Percentiles rank a stretch among this genome's conserved stretches.
Conservation (phyloP, 2,113 vertebrate genomes). For the Campylomormyrus numenius region DNA sequence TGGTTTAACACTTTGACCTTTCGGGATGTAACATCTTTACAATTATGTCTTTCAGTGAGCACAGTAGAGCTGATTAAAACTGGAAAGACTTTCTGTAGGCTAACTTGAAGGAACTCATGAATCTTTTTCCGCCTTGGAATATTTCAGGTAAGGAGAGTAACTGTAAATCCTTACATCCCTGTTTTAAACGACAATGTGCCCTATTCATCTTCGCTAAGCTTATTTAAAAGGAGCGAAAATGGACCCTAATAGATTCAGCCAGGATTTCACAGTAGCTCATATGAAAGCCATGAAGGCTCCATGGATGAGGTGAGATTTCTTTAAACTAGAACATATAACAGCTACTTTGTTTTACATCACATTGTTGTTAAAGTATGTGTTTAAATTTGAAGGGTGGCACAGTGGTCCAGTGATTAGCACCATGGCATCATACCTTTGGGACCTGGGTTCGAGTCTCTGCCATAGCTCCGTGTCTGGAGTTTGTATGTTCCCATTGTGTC, state of each 20-base stretch:
- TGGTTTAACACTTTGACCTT: slow-evolving; percentile 2
- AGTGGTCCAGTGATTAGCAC: neutral
- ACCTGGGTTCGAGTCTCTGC: neutral
- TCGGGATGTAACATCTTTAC: slow-evolving; percentile 8
- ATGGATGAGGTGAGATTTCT: neutral
- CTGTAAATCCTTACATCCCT: slow-evolving; percentile 11
- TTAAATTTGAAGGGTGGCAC: neutral
- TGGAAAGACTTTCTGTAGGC: slow-evolving; percentile 1
- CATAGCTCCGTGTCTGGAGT: neutral
- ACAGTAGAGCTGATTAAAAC: slow-evolving; percentile 10
- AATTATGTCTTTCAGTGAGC: neutral
- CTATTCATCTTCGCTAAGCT: slow-evolving; percentile 23
- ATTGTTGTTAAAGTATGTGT: neutral
- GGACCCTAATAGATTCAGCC: slow-evolving; percentile 14
- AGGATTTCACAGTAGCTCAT: neutral
- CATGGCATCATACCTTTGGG: neutral
- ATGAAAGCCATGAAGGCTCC: neutral
- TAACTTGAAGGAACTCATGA: neutral
- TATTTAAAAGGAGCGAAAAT: slow-evolving; percentile 14
- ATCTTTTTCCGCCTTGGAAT: neutral
- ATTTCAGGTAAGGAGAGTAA: neutral
- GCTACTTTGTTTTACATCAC: neutral
- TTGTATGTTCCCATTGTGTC: neutral
- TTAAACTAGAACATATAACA: neutral
- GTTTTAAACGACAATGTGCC: slow-evolving; percentile 22